A percentile compares a stretch with the other conserved stretches of the same genome.
Conservation (phyloP, 2,113 vertebrate genomes). For the Oreochromis spilurus region DNA sequence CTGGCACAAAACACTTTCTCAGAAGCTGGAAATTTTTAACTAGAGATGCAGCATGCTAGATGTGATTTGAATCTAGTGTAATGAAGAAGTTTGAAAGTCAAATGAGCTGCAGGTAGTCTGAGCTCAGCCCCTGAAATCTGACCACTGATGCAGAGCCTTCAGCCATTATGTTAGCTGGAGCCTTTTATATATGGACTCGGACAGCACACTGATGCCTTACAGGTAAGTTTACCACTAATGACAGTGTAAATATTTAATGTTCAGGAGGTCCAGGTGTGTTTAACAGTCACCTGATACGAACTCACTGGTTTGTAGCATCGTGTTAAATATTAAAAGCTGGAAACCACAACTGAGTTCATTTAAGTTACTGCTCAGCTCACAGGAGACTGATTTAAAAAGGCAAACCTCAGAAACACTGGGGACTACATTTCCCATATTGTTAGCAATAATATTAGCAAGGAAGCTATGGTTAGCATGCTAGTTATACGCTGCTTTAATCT, state of each 20-base stretch:
- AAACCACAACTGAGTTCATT: neutral
- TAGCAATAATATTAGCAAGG: neutral
- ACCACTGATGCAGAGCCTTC: neutral
- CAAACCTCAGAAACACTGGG: neutral
- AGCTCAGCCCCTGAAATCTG: neutral
- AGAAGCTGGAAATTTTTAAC: neutral
- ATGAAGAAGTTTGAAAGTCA: conserved; percentile 28
- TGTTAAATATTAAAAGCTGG: neutral
- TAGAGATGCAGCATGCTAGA: neutral
- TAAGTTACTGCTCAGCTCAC: neutral
- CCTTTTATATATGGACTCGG: neutral
- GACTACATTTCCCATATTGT: neutral
- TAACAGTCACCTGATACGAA: neutral
- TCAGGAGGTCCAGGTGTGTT: neutral
- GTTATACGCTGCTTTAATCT: accelerated
- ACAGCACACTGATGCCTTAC: neutral
- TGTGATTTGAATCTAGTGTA: conserved; percentile 16
- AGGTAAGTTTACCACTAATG: neutral
- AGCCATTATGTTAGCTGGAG: neutral
- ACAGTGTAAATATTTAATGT: neutral
- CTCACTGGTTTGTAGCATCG: neutral
- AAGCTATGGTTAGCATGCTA: neutral
- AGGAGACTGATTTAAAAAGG: neutral
- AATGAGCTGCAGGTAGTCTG: conserved; percentile 13
- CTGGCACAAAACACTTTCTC: neutral